Evolutionary conservation across 2,113 vertebrate genomes (phyloP).

Genomic region (Arenaria interpres): DNA sequence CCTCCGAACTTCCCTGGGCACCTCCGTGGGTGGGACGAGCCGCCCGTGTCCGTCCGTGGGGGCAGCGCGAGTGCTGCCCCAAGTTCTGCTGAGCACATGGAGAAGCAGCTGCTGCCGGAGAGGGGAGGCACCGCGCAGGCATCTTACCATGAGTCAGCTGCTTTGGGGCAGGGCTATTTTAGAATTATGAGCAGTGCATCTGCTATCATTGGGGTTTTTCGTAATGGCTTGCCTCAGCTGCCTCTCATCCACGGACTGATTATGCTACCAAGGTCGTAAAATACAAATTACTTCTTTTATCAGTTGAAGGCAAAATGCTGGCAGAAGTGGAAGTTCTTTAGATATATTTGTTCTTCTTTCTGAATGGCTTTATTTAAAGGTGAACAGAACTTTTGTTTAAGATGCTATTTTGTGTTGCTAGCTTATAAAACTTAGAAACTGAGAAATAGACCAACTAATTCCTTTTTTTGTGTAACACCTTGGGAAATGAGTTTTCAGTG

Average conservation of each 20-base stretch:
- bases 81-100: constrained; percentile 35
- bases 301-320: neutral
- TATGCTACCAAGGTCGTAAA: neutral
- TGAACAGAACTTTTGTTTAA: neutral
- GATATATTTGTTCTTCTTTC: neutral
- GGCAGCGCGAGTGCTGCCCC: neutral
- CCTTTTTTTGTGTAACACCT: neutral
- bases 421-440: neutral
- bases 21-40: neutral
- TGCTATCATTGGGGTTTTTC: constrained; percentile 9
- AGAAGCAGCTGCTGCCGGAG: neutral
- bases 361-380: neutral
- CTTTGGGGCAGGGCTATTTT: constrained; percentile 59
- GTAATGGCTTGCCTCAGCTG: neutral
- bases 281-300: neutral
- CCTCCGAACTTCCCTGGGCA: neutral
- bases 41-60: rapidly evolving
- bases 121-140: constrained; percentile 6
- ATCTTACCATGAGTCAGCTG: constrained; percentile 56
- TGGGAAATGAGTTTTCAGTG: neutral
- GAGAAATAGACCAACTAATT: neutral
- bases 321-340: neutral
- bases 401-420: neutral
- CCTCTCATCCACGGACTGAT: neutral
- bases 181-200: constrained; percentile 23